Base-by-base conservation (phyloP, 2,113 vertebrate genomes). In the Desmodus rotundus region DNA sequence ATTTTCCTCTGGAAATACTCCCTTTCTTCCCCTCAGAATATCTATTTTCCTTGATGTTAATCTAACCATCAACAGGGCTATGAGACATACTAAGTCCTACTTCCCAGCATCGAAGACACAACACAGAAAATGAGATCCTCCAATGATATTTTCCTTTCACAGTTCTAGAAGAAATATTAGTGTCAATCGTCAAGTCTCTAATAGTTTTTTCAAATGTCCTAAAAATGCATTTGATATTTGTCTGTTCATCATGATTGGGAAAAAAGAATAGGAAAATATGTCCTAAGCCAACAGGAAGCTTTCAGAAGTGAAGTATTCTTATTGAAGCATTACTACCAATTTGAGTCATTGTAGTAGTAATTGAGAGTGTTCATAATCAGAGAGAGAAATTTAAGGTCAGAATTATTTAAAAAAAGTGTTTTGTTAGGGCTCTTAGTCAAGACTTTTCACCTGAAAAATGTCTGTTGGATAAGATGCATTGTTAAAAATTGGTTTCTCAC, bases 11-110 rank as follows among this genome's bases (percentile, higher is more conserved):
- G 72, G 36, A 95, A 97, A 85, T 28, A 13, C 26, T 87, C 22
- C 28, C 19, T 91, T 65, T 77, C 56, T 85, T 76, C 8, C 28
- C 45, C 13, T 24, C 65, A 85, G 45, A 93, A 20, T 87, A 86
- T 91, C 33, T 92, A 36, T 94, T 93, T 96, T 95, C 24, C 63
- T 96, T 87, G 52, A 73, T 95, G 77, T 90, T 90, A 88, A 67
- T 89, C 77, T 95, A 74, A 56, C 50, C 72, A 63, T 78, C 91
- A 96, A 78, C 41, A 92, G 63, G 86, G n/a, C 80, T 93, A 52
- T 61, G 47, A 89, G 52, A 94, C 38, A 83, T 88, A 86, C 45
- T 90, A 80, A 87, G 88, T 90, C 31, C 83, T 90, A 93, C 96
- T 93, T 92, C 45, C 95, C 33, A 92, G 54, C 43, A 94, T 74